Conservation (phyloP, 1,140 invertebrate genomes). For the Trichonephila clavipes region DNA sequence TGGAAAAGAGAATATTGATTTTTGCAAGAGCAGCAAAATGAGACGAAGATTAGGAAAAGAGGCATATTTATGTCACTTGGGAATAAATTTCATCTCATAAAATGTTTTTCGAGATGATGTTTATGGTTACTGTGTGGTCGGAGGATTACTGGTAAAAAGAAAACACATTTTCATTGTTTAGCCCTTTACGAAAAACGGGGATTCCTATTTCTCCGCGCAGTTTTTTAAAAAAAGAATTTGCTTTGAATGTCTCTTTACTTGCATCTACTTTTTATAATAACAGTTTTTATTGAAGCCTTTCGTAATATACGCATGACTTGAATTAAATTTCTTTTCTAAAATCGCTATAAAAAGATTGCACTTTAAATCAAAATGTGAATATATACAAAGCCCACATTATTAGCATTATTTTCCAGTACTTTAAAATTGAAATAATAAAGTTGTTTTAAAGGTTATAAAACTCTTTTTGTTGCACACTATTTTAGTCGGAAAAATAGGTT, state of each 20-base stretch:
- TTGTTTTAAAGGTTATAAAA: no score
- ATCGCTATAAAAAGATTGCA: no score
- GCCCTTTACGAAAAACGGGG: neutral
- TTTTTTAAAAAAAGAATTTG: neutral
- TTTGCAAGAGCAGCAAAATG: neutral
- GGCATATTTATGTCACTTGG: neutral
- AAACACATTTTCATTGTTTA: neutral
- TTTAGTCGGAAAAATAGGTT: no score
- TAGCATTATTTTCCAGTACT: no score
- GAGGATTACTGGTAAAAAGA: neutral
- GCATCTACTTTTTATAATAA: neutral
- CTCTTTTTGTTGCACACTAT: no score
- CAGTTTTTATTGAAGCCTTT: no score
- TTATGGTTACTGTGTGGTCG: neutral
- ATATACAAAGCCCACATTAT: no score
- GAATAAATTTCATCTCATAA: slow-evolving; percentile 32
- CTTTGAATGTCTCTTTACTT: neutral
- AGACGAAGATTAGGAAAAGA: neutral
- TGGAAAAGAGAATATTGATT: slow-evolving; percentile 7
- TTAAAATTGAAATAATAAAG: no score
- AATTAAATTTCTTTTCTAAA: no score
- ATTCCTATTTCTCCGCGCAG: neutral
- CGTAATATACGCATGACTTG: no score
- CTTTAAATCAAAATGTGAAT: no score
- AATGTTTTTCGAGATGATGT: neutral